Conservation (phyloP, 2,888 invertebrate species). For the Lottia gigantea region DNA sequence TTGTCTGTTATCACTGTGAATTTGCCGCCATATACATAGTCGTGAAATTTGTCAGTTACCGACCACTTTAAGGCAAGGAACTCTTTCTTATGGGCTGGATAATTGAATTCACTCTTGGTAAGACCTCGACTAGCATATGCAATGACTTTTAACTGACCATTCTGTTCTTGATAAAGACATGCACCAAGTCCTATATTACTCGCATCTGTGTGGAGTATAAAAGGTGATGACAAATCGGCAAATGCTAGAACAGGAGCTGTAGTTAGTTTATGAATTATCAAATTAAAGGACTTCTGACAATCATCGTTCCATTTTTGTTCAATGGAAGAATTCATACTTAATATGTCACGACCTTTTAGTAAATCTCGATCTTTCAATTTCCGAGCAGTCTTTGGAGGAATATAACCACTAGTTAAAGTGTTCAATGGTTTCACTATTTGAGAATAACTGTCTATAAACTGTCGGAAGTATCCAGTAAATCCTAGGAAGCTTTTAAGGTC, state of each 20-base stretch:
- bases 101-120: constrained; percentile 26
- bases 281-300: not conserved
- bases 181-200: constrained; percentile 22
- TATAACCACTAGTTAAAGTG: not conserved
- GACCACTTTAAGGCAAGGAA: too few relatives aligned
- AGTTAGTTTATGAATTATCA: not conserved
- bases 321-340: not conserved
- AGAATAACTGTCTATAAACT: not conserved
- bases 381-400: not conserved
- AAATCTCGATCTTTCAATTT: not conserved
- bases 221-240: not conserved
- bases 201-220: not conserved
- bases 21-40: constrained; percentile 19
- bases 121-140: constrained; percentile 35
- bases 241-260: not conserved
- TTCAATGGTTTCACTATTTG: not conserved
- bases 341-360: not conserved
- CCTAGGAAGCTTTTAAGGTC: not conserved
- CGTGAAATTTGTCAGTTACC: constrained; percentile 27
- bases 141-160: constrained; percentile 26
- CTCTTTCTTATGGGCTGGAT: too few relatives aligned
- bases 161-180: constrained; percentile 27
- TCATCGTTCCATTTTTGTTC: not conserved
- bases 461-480: not conserved
- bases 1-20: constrained; percentile 34